A percentile compares a stretch with the other conserved stretches of the same genome.
phyloP scores from a whole-genome alignment of 1,140 invertebrate genomes.

The Panagrolaimus sp. region DNA sequence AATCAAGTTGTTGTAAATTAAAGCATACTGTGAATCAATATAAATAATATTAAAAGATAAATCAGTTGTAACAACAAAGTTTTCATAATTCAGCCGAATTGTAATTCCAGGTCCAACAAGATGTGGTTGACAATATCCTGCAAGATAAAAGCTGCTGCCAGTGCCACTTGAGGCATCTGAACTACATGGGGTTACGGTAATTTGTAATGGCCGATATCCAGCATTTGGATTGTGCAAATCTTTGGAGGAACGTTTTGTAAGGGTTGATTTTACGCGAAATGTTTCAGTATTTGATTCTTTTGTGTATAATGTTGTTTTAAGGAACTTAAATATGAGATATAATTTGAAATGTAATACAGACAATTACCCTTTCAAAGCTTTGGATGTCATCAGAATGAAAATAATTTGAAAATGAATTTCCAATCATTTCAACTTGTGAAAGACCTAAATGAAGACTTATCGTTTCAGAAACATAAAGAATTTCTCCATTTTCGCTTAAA shows the following conservation, averaged over 20 bases:
- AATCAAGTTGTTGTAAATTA: too few species aligned
- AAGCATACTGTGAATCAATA: not conserved
- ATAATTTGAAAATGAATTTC: conserved; percentile 17
- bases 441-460: conserved; percentile 23
- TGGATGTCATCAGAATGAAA: conserved; percentile 17
- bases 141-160: not conserved
- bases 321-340: not conserved
- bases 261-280: conserved; percentile 23
- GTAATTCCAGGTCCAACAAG: not conserved
- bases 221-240: conserved; percentile 12
- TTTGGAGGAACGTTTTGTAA: conserved; percentile 22
- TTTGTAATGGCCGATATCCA: conserved; percentile 14
- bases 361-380: not conserved
- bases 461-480: conserved; percentile 29
- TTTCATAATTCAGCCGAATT: not conserved
- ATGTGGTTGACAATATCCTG: conserved; percentile 1
- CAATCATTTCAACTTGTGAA: conserved; percentile 21
- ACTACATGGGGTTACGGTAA: not conserved
- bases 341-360: not conserved
- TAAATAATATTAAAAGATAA: not conserved
- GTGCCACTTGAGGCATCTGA: not conserved
- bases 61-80: not conserved
- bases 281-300: not conserved
- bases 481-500: not conserved
- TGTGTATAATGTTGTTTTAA: not conserved